Evolutionary conservation across 2,888 invertebrate genomes (phyloP).

Genomic region (Catocala sponsa): DNA sequence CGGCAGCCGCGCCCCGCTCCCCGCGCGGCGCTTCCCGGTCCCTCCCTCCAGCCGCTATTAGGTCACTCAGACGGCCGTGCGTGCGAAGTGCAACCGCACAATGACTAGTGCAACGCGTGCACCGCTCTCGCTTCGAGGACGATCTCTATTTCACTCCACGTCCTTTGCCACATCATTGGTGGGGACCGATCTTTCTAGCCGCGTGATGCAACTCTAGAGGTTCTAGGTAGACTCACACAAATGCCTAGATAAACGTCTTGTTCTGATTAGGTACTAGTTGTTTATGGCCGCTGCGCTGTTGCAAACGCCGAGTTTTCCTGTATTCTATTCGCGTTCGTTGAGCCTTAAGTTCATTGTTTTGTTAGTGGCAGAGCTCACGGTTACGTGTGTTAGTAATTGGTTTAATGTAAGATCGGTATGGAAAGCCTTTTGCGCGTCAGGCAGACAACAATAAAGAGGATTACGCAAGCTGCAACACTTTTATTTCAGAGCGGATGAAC

Average conservation of each 20-base stretch:
- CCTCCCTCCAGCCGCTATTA: conserved; percentile 87
- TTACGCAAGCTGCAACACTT: conserved; percentile 72
- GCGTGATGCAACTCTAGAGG: conserved; percentile 80
- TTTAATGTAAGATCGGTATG: conserved; percentile 17
- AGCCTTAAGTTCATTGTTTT: conserved; percentile 36
- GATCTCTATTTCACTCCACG: conserved; percentile 87
- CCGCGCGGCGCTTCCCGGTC: conserved; percentile 83
- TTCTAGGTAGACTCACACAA: conserved; percentile 73
- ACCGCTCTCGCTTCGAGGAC: conserved; percentile 88
- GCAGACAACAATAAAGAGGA: conserved; percentile 66
- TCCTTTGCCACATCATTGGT: conserved; percentile 86
- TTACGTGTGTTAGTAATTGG: conserved; percentile 10
- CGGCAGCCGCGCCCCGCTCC: conserved; percentile 73
- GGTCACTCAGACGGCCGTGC: conserved; percentile 86
- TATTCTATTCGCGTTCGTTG: conserved; percentile 28
- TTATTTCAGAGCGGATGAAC: conserved; percentile 70
- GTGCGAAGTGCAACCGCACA: conserved; percentile 86
- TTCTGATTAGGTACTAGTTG: conserved; percentile 63
- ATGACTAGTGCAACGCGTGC: conserved; percentile 87
- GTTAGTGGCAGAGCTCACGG: conserved; percentile 10
- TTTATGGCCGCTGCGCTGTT: conserved; percentile 51
- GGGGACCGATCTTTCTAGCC: conserved; percentile 87
- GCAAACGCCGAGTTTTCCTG: conserved; percentile 46
- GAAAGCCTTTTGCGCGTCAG: conserved; percentile 27
- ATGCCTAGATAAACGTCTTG: conserved; percentile 69